A percentile compares a stretch with the other conserved stretches of the same genome.
These are phyloP conservation scores for Acridotheres tristis DNA, from an alignment of 2,797 vertebrate species.

Conservation along the genomic window DNA sequence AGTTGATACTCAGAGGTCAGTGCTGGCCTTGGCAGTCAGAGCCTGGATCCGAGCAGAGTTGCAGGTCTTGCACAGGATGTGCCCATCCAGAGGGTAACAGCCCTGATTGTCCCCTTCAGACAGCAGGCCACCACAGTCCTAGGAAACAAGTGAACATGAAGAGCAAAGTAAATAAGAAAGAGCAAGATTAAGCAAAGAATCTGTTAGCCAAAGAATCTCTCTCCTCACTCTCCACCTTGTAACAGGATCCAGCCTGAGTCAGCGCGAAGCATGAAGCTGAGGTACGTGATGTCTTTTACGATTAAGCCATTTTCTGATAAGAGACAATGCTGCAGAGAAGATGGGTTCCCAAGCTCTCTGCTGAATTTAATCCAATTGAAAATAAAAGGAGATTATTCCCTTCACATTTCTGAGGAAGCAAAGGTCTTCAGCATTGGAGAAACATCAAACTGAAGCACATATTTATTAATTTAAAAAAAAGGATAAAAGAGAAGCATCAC, in stretches of 20 bases:
- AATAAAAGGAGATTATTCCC: conserved; percentile 34
- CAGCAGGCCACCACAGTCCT: conserved; percentile 94
- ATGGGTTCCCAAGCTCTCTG: not conserved
- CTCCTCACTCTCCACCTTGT: not conserved
- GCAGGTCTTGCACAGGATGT: conserved; percentile 98
- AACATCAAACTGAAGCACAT: conserved; percentile 10
- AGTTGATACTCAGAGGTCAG: conserved; percentile 88
- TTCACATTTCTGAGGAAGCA: not conserved
- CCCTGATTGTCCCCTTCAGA: conserved; percentile 99
- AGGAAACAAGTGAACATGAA: conserved; percentile 10
- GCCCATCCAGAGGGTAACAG: conserved; percentile 97
- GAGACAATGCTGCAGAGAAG: conserved; percentile 24
- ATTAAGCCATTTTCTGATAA: conserved; percentile 43
- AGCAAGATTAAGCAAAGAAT: not conserved
- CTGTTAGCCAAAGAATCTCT: not conserved
- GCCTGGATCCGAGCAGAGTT: conserved; percentile 93
- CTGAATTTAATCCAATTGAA: conserved; percentile 36
- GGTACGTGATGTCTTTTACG: not conserved
- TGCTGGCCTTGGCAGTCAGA: conserved; percentile 96
- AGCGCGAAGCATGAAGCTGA: not conserved
- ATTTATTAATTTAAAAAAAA: conserved; percentile 26
- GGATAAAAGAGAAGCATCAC: not conserved
- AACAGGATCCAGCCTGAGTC: conserved; percentile 22
- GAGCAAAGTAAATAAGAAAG: not conserved
- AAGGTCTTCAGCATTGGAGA: not conserved